Evolutionary conservation across 2,888 invertebrate genomes (phyloP).

Genomic region (Lasioglossum marginatum): DNA sequence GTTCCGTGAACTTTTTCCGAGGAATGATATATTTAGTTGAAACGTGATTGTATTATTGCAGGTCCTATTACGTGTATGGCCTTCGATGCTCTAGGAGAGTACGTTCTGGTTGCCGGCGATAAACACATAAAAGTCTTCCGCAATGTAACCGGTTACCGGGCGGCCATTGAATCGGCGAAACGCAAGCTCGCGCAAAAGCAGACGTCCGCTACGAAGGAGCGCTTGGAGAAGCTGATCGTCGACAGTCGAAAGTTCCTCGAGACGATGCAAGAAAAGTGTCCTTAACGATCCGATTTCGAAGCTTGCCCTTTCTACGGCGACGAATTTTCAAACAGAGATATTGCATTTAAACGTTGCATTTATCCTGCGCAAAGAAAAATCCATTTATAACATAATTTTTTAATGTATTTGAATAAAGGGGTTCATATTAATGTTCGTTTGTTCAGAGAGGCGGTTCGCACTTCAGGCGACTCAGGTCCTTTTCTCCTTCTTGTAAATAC

Average conservation of each 20-base stretch:
- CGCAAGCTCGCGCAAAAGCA: conserved; percentile 87
- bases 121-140: conserved; percentile 91
- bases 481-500: background rate
- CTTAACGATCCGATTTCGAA: conserved; percentile 55
- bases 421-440: conserved; percentile 51
- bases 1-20: too few relatives aligned
- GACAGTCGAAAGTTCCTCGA: conserved; percentile 86
- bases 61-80: conserved; percentile 89
- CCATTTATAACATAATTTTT: conserved; percentile 60
- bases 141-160: conserved; percentile 90
- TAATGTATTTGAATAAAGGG: conserved; percentile 66
- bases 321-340: conserved; percentile 14
- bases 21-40: background rate
- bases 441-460: conserved; percentile 23
- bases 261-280: conserved; percentile 76
- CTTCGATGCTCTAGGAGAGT: conserved; percentile 92
- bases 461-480: conserved; percentile 22
- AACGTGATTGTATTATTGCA: conserved; percentile 83
- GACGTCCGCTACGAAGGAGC: conserved; percentile 91
- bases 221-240: conserved; percentile 89
- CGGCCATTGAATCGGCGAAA: conserved; percentile 84
- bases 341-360: conserved; percentile 18
- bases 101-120: conserved; percentile 90
- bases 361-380: conserved; percentile 30
- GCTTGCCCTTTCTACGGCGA: conserved; percentile 23